Evolutionary conservation across 1,140 invertebrate species (phyloP).

Genomic region (Ceratosolen fusciceps): DNA sequence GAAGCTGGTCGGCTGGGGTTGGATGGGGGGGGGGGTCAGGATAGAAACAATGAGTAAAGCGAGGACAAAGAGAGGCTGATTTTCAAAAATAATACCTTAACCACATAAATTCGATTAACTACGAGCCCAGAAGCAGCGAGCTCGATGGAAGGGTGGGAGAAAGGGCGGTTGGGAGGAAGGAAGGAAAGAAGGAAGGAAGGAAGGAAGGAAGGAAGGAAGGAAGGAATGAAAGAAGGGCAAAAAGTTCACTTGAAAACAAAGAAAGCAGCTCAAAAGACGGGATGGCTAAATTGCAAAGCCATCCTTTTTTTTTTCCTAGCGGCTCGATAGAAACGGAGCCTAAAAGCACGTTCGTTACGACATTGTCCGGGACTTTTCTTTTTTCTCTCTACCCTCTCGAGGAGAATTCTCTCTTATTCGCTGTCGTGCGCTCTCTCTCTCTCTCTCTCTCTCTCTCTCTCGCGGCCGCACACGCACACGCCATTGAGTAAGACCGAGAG

Average conservation of each 20-base stretch:
- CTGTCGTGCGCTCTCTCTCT: no score
- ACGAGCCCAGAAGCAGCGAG: not conserved
- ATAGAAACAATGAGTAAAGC: not conserved
- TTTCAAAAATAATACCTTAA: not conserved
- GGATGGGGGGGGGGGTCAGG: no score
- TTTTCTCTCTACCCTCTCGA: not conserved
- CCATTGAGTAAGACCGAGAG: not conserved
- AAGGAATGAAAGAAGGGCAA: not conserved
- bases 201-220: no score
- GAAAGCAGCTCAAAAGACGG: constrained; percentile 41
- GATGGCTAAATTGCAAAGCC: constrained; percentile 36
- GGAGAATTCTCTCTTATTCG: constrained; percentile 5
- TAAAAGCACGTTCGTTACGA: constrained; percentile 47
- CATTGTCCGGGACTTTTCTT: constrained; percentile 22
- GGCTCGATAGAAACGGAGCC: constrained; percentile 29
- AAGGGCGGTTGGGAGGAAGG: not conserved
- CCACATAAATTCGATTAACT: constrained; percentile 40
- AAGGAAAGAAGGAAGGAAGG: no score
- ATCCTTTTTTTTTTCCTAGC: constrained; percentile 36
- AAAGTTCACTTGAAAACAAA: constrained; percentile 16
- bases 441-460: no score
- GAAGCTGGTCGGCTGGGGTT: no score
- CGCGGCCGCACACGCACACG: not conserved
- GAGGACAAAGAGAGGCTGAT: not conserved
- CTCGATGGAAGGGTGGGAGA: not conserved